Conservation (phyloP, 2,797 vertebrate species). For the Macropodus opercularis region DNA sequence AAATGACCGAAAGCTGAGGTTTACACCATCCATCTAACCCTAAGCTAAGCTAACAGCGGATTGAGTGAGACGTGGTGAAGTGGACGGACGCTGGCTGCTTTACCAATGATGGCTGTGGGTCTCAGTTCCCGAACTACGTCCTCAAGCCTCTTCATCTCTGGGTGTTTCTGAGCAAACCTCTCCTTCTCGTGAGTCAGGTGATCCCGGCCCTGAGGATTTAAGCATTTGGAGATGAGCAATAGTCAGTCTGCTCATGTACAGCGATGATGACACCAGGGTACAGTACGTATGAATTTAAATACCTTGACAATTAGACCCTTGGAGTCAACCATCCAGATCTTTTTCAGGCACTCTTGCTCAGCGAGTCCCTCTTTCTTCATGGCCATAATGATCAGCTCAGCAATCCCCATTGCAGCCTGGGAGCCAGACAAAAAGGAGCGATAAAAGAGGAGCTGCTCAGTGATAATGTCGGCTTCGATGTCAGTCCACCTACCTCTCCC, state of each 20-base stretch:
- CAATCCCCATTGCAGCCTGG: slow-evolving; percentile 97
- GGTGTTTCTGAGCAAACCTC: slow-evolving; percentile 90
- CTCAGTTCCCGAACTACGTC: slow-evolving; percentile 89
- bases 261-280: too few relatives aligned
- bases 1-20: background rate
- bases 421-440: slow-evolving; percentile 13
- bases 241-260: too few relatives aligned
- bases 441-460: background rate
- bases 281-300: slow-evolving; percentile 8
- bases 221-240: background rate
- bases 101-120: slow-evolving; percentile 95
- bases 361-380: slow-evolving; percentile 93
- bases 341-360: slow-evolving; percentile 82
- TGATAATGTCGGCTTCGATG: too few relatives aligned
- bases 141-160: slow-evolving; percentile 88
- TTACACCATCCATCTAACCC: background rate
- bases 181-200: slow-evolving; percentile 92
- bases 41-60: background rate
- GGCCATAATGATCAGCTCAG: slow-evolving; percentile 92
- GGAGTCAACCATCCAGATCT: slow-evolving; percentile 99
- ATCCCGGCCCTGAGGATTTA: slow-evolving; percentile 84
- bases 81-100: background rate
- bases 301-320: slow-evolving; percentile 98
- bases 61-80: background rate
- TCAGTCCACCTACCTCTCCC: slow-evolving; percentile 92